These are phyloP conservation scores for Rhagophthalmus giganteus DNA, from an alignment of 2,888 invertebrate species.

Conservation along the genomic window DNA sequence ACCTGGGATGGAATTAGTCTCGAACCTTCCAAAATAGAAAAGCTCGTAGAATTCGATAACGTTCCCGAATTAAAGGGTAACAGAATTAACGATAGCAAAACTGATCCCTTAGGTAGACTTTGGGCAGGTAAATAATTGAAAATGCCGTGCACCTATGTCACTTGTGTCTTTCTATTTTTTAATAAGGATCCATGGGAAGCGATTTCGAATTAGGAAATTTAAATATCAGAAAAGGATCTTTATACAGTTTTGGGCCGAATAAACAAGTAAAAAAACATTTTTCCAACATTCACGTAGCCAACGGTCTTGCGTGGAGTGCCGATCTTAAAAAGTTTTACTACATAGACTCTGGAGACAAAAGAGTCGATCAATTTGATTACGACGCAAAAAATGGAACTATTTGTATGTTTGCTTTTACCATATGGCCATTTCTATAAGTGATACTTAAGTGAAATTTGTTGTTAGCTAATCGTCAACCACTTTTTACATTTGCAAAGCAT, in stretches of 20 bases:
- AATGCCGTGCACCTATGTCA: neutral
- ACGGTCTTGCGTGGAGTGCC: constrained; percentile 74
- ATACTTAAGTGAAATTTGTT: neutral
- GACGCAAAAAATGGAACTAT: constrained; percentile 52
- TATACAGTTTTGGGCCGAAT: constrained; percentile 15
- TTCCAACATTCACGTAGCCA: constrained; percentile 50
- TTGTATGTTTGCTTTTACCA: neutral
- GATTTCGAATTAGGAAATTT: neutral
- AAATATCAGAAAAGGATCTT: constrained; percentile 4
- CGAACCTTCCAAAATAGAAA: constrained; percentile 54
- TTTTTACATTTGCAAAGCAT: constrained; percentile 60
- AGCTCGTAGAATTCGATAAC: constrained; percentile 60
- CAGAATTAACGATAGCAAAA: constrained; percentile 76
- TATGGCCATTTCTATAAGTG: neutral
- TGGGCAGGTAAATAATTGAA: constrained; percentile 61
- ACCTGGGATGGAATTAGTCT: constrained; percentile 64
- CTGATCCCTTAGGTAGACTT: constrained; percentile 69
- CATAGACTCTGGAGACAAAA: constrained; percentile 68
- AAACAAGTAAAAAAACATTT: constrained; percentile 35
- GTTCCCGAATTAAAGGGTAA: constrained; percentile 54
- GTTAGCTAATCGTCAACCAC: constrained; percentile 62
- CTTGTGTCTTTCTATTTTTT: neutral
- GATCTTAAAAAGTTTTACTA: constrained; percentile 72
- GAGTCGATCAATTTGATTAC: constrained; percentile 70
- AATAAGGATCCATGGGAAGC: constrained; percentile 10